Base-by-base conservation (phyloP, 2,113 vertebrate genomes). In the Leptodactylus fuscus region DNA sequence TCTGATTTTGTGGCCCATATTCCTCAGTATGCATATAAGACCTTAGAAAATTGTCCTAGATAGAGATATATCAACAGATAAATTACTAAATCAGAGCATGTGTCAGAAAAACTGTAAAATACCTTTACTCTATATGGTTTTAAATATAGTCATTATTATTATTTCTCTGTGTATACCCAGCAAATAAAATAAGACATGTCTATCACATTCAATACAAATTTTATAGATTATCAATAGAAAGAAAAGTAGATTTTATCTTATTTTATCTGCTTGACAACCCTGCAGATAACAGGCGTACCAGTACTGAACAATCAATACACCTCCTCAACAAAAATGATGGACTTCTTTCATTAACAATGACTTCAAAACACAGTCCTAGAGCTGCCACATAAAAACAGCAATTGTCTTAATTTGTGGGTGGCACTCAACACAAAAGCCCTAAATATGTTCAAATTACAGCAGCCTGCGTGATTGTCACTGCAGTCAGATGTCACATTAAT, bases 361-460 rank as follows among this genome's bases (percentile, higher is more conserved):
- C 91, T 94, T 92, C 93, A 92, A 85, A 92, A 90, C 92, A 94
- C 96, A 92, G 90, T 92, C 94, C 95, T 95, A 96, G 96, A 95
- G 97, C 93, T 95, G 94, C 94, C 92, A 95, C 96, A 97, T 96
- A 97, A 97, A 98, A 96, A 91, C 92, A 95, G 94, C 96, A 94
- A 97, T 97, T 96, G 97, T 96, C 96, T 97, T 97, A 97, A 98
- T 98, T 98, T 98, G 96, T 95, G 95, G 93, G 95, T 94, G 95
- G 92, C 95, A 94, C 94, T 95, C 91, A 89, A 91, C 92, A 97
- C 96, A 98, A 98, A 98, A 95, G 95, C 95, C 91, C 91, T 97
- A 96, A 98, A 98, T 96, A 97, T 94, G 93, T 96, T 96, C 96
- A 98, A 97, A 98, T 98, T 97, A 98, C 95, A 97, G 96, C 94